phyloP scores from a whole-genome alignment of 2,113 vertebrate genomes.

The Semicossyphus pulcher region DNA sequence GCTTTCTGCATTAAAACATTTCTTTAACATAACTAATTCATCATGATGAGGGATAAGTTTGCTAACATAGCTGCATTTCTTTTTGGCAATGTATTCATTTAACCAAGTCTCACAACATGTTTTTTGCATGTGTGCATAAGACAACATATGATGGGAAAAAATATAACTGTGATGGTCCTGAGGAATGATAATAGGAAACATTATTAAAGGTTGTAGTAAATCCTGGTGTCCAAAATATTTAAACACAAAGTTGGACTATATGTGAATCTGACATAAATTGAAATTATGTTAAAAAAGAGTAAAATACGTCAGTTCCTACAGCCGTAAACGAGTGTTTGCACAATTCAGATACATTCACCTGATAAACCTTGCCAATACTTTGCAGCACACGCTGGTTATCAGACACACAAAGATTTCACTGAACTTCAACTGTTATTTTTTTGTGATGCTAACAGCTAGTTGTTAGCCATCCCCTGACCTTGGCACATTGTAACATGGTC shows the following conservation, averaged over 20 bases:
- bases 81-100: background rate
- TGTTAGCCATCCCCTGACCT: conserved; percentile 18
- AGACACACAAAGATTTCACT: background rate
- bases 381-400: too few relatives aligned
- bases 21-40: background rate
- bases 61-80: background rate
- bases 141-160: background rate
- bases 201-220: too few relatives aligned
- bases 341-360: too few relatives aligned
- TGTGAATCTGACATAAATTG: background rate
- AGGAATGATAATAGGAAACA: background rate
- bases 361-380: too few relatives aligned
- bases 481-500: background rate
- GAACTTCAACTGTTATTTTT: background rate
- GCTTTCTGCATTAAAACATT: background rate
- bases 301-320: background rate
- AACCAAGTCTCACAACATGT: too few relatives aligned
- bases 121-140: background rate
- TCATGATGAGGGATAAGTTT: background rate
- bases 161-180: background rate
- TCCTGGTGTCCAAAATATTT: background rate
- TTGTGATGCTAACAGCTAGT: conserved; percentile 13
- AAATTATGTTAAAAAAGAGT: background rate
- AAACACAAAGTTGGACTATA: background rate
- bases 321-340: background rate